A percentile compares a stretch with the other conserved stretches of the same genome.
Evolutionary conservation across 2,888 invertebrate species (phyloP).

Genomic region (Tyria jacobaeae): DNA sequence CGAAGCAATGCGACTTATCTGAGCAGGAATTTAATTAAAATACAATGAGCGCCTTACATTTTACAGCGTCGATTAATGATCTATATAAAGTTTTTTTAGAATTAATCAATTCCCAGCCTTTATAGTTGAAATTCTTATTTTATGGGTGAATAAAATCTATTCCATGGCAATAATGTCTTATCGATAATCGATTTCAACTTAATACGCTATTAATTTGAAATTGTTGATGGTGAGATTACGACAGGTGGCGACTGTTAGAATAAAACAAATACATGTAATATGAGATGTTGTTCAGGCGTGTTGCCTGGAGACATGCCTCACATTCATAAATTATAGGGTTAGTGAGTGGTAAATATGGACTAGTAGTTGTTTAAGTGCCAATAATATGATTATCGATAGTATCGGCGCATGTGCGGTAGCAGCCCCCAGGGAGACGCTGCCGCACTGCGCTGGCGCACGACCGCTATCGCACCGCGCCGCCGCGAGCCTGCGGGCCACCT

Average conservation of each 20-base stretch:
- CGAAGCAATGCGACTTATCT: slow-evolving; percentile 39
- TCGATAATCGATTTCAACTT: slow-evolving; percentile 46
- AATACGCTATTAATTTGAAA: slow-evolving; percentile 44
- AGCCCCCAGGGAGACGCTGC: slow-evolving; percentile 67
- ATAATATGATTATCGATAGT: slow-evolving; percentile 57
- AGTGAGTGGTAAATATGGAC: slow-evolving; percentile 32
- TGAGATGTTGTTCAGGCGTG: slow-evolving; percentile 5
- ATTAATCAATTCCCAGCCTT: slow-evolving; percentile 47
- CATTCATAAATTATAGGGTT: slow-evolving; percentile 7
- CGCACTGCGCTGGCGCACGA: slow-evolving; percentile 21
- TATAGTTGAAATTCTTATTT: slow-evolving; percentile 46
- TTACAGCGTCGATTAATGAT: slow-evolving; percentile 44
- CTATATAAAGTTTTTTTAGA: slow-evolving; percentile 38
- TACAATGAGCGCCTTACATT: slow-evolving; percentile 43
- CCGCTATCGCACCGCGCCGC: no score
- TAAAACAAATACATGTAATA: slow-evolving; percentile 35
- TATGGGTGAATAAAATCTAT: slow-evolving; percentile 44
- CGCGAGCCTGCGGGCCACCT: slow-evolving; percentile 60
- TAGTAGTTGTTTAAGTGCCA: slow-evolving; percentile 48
- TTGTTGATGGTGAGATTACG: slow-evolving; percentile 25
- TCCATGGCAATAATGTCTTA: slow-evolving; percentile 40
- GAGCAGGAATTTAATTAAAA: slow-evolving; percentile 46
- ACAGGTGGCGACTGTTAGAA: slow-evolving; percentile 14
- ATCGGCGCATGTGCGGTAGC: slow-evolving; percentile 68
- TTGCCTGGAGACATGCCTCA: slow-evolving; percentile 35